phyloP scores from a whole-genome alignment of 2,888 invertebrate genomes.

The Prenolepis imparis region DNA sequence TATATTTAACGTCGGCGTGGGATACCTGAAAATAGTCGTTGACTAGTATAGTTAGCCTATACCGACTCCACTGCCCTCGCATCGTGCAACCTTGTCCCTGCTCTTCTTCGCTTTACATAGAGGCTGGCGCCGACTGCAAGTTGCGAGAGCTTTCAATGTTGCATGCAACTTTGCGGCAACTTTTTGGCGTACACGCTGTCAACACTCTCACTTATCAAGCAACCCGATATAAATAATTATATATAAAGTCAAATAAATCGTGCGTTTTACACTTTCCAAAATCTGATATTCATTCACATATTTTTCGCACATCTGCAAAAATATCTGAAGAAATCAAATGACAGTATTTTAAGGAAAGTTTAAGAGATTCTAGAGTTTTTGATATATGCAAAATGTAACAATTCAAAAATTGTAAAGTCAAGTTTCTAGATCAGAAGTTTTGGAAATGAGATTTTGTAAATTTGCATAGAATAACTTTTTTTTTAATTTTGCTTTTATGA shows the following conservation, averaged over 20 bases:
- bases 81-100: slow-evolving; percentile 54
- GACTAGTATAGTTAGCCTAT: slow-evolving; percentile 51
- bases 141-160: slow-evolving; percentile 32
- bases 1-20: slow-evolving; percentile 47
- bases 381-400: not conserved
- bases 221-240: not conserved
- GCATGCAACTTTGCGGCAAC: not conserved
- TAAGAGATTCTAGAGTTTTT: not conserved
- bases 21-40: slow-evolving; percentile 56
- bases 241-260: not conserved
- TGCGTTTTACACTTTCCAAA: not conserved
- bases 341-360: not conserved
- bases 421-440: not conserved
- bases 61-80: slow-evolving; percentile 42
- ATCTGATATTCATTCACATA: not conserved
- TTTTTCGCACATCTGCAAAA: not conserved
- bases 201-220: not conserved
- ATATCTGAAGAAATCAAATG: not conserved
- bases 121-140: slow-evolving; percentile 5
- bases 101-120: slow-evolving; percentile 46
- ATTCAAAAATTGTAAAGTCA: not conserved
- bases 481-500: not conserved
- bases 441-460: not conserved
- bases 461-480: not conserved
- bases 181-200: slow-evolving; percentile 1